Evolutionary conservation across 1,140 invertebrate genomes (phyloP).

Genomic region (Myzus persicae): DNA sequence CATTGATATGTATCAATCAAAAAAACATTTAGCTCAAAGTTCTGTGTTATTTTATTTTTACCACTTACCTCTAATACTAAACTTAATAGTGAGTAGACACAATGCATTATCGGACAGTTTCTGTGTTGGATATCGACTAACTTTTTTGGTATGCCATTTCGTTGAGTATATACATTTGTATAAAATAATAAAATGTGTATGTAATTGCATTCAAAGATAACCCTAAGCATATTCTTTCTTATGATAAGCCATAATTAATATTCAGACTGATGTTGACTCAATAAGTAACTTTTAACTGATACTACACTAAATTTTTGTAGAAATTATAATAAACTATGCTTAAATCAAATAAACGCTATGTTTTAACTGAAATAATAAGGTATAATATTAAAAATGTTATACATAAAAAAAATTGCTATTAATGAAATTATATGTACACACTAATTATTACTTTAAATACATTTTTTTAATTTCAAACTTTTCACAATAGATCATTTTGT

Average conservation of each 20-base stretch:
- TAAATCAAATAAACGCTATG: neutral
- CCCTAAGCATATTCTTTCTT: too few relatives aligned
- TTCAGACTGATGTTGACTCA: neutral
- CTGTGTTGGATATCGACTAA: too few relatives aligned
- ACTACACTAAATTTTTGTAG: neutral
- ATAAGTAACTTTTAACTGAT: neutral
- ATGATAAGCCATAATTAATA: neutral
- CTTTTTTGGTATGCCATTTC: too few relatives aligned
- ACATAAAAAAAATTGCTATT: conserved; percentile 30
- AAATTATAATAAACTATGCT: neutral
- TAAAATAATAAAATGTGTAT: neutral
- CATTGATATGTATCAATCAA: too few relatives aligned
- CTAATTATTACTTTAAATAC: conserved; percentile 19
- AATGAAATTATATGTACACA: conserved; percentile 24
- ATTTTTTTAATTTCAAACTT: neutral
- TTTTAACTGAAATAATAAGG: neutral
- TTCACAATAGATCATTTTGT: neutral
- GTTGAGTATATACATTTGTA: neutral
- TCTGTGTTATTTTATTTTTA: too few relatives aligned
- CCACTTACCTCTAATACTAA: too few relatives aligned
- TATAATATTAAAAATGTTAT: conserved; percentile 40
- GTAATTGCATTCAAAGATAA: too few relatives aligned
- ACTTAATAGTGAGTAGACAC: too few relatives aligned
- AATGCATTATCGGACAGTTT: too few relatives aligned
- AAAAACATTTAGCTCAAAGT: too few relatives aligned